Evolutionary conservation across 2,113 vertebrate species (phyloP).

Genomic region (Arvicanthis niloticus): DNA sequence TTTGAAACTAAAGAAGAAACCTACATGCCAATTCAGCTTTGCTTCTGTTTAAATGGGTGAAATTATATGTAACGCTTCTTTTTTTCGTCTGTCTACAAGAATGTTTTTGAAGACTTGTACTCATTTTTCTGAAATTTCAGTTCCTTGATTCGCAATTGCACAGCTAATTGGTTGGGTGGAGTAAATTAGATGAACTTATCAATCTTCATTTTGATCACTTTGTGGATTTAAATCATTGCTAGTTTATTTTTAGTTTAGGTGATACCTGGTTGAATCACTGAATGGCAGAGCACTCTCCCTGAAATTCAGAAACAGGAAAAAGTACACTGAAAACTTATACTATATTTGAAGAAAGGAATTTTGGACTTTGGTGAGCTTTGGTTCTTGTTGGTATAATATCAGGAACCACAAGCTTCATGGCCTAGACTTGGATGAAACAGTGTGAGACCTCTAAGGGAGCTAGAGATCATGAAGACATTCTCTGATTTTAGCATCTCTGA

Average conservation of each 20-base stretch:
- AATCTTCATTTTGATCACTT: conserved; percentile 55
- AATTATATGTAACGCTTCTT: not conserved
- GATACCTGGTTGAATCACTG: not conserved
- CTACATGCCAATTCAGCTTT: not conserved
- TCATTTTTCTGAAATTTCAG: not conserved
- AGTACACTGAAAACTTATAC: not conserved
- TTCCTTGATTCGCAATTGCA: conserved; percentile 30
- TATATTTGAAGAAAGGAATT: not conserved
- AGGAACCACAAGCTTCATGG: not conserved
- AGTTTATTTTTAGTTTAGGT: not conserved
- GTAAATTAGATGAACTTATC: conserved; percentile 60
- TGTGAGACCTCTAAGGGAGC: not conserved
- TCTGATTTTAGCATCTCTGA: not conserved
- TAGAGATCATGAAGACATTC: not conserved
- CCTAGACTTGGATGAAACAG: not conserved
- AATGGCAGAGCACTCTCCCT: conserved; percentile 38
- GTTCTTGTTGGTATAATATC: not conserved
- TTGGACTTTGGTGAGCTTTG: not conserved
- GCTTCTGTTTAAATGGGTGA: conserved; percentile 24
- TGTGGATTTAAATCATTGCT: conserved; percentile 64
- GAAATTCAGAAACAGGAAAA: conserved; percentile 52
- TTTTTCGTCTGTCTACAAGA: not conserved
- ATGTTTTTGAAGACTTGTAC: conserved; percentile 12
- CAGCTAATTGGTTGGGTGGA: conserved; percentile 6
- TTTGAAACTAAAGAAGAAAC: not conserved